Evolutionary conservation across 1,140 invertebrate genomes (phyloP), one percentile per base, ranked within the genome.

Genomic region (Samia ricini): DNA sequence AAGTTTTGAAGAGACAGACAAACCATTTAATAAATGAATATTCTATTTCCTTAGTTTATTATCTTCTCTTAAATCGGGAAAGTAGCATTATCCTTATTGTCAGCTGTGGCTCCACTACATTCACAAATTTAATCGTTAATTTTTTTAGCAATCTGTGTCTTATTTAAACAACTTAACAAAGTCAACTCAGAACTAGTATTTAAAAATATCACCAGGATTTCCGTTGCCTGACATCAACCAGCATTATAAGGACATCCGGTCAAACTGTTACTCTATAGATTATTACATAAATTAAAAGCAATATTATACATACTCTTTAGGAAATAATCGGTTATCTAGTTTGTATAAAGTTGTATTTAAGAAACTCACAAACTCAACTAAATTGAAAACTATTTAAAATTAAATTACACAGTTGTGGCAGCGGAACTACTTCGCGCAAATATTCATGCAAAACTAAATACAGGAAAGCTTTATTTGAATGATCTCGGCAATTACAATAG

Each of bases 401-500:
- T 66, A 56, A 42, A 42, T 15, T 42, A 42, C 33, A 42, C 33
- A 12, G n/a, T 69, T 15, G 18, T n/a, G n/a, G 33, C n/a, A 33
- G 24, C n/a, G 19, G 26, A 36, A 57, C 24, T 20, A 10, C 18
- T 57, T 54, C 64, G 61, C 72, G 57, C 71, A 74, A 77, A 66
- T 71, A 72, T 67, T 57, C 61, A 63, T 60, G 62, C 66, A 63
- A 69, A 80, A 88, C 83, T 87, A 74, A 85, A 84, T 61, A 70
- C 51, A 22, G 59, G 36, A n/a, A 48, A 66, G 67, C 64, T 56
- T 60, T 74, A 65, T 76, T 81, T 74, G 71, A 76, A 83, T 81
- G 74, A 85, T 62, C 64, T 84, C 61, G 68, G 64, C 72, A 83
- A 89, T 85, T 83, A 89, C 83, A 90, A 90, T 84, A 69, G 83